Evolutionary conservation across 2,888 invertebrate species (phyloP).

Genomic region (Pantelozetes paolii): DNA sequence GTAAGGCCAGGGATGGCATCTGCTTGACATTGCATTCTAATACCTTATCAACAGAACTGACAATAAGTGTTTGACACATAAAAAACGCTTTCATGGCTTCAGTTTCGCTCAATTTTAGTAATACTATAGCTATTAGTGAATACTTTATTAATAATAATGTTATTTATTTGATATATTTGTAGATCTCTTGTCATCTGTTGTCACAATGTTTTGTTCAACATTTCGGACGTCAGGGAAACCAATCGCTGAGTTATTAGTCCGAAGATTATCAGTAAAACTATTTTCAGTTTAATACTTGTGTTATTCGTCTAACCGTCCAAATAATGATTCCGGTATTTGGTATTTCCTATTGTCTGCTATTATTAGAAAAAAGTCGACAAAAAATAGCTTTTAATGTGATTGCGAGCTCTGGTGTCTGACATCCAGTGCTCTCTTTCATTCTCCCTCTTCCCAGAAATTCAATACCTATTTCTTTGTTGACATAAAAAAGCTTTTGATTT

Average conservation of each 20-base stretch:
- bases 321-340: not conserved
- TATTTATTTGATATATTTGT: constrained; percentile 5
- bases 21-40: not conserved
- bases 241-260: not conserved
- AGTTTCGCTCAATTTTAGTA: not conserved
- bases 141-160: constrained; percentile 12
- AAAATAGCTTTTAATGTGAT: constrained; percentile 25
- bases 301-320: not conserved
- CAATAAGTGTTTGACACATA: not conserved
- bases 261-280: not conserved
- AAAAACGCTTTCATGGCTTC: constrained; percentile 29
- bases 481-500: constrained; percentile 28
- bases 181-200: not conserved
- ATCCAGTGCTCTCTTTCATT: not conserved
- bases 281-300: not conserved
- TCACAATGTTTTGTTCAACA: not conserved
- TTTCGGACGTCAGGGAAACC: not conserved
- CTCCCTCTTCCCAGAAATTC: not conserved
- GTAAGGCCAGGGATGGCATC: not conserved
- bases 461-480: constrained; percentile 15
- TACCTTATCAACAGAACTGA: not conserved
- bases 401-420: not conserved
- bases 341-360: not conserved
- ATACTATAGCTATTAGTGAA: not conserved
- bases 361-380: constrained; percentile 2